phyloP scores from a whole-genome alignment of 1,140 invertebrate species.

The Pseudomyrmex pallidus region DNA sequence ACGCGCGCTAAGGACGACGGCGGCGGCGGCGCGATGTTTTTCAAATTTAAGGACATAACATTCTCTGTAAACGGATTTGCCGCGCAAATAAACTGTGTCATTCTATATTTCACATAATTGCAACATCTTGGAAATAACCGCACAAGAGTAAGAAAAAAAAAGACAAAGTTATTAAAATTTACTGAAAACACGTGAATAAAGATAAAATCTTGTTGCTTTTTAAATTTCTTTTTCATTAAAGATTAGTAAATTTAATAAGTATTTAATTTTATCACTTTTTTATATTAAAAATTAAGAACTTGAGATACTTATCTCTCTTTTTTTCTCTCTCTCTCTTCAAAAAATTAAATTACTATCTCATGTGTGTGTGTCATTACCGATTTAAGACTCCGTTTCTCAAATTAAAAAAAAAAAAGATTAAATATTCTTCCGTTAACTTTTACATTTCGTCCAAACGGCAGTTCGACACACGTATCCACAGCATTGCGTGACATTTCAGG shows the following conservation, averaged over 20 bases:
- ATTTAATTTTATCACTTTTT: too few species aligned
- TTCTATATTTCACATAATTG: too few species aligned
- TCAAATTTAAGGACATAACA: constrained; percentile 24
- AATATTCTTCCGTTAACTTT: not conserved
- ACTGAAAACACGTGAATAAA: too few species aligned
- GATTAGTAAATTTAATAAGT: too few species aligned
- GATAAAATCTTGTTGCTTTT: too few species aligned
- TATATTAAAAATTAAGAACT: too few species aligned
- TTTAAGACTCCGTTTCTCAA: not conserved
- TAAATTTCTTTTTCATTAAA: too few species aligned
- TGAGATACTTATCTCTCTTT: too few species aligned
- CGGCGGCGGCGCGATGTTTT: not conserved
- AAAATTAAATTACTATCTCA: not conserved
- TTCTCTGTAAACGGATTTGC: not conserved
- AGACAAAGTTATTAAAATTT: too few species aligned
- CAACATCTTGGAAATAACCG: too few species aligned
- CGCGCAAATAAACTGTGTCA: too few species aligned
- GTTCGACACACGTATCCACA: not conserved
- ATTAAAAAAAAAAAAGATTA: not conserved
- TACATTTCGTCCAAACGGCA: not conserved
- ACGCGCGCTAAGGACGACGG: not conserved
- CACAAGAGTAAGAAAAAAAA: too few species aligned
- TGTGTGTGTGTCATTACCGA: not conserved
- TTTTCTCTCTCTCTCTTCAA: not conserved
- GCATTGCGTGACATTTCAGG: constrained; percentile 43